Percentiles rank a stretch among this genome's conserved stretches.
Evolutionary conservation across 1,140 invertebrate species (phyloP).

Genomic region (Pseudomyrmex dendroicus): DNA sequence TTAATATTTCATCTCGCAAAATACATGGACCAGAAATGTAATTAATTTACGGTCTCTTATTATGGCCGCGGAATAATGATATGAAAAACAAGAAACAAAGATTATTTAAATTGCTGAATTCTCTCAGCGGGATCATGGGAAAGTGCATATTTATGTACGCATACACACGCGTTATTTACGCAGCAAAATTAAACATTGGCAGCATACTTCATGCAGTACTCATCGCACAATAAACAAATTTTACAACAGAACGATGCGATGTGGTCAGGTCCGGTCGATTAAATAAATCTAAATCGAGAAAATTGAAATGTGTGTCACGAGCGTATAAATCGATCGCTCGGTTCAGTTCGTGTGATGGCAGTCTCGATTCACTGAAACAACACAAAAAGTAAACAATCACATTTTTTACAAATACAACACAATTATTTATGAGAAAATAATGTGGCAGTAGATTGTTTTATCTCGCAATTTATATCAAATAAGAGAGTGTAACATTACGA

Average conservation of each 20-base stretch:
- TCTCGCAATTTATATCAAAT: too few species aligned
- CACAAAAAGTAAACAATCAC: too few species aligned
- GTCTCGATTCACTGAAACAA: too few species aligned
- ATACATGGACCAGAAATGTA: not conserved
- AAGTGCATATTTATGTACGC: constrained; percentile 18
- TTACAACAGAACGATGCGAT: not conserved
- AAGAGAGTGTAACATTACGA: not conserved
- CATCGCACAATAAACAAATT: constrained; percentile 22
- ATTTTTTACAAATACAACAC: not conserved
- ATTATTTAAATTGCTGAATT: constrained; percentile 44
- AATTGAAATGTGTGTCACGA: not conserved
- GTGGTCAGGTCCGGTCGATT: not conserved
- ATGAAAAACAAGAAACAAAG: not conserved
- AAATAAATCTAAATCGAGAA: constrained; percentile 22
- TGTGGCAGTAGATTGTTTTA: not conserved
- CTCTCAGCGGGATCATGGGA: not conserved
- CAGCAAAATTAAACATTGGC: constrained; percentile 22
- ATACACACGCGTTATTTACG: constrained; percentile 20
- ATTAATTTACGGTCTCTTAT: constrained; percentile 20
- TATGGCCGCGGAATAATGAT: not conserved
- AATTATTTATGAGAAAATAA: not conserved
- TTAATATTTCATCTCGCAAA: not conserved
- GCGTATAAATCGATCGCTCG: not conserved
- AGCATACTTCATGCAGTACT: constrained; percentile 28
- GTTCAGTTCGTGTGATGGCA: not conserved